These are phyloP conservation scores for Heliconius erato DNA, from an alignment of 2,888 invertebrate genomes.

Conservation along the genomic window DNA sequence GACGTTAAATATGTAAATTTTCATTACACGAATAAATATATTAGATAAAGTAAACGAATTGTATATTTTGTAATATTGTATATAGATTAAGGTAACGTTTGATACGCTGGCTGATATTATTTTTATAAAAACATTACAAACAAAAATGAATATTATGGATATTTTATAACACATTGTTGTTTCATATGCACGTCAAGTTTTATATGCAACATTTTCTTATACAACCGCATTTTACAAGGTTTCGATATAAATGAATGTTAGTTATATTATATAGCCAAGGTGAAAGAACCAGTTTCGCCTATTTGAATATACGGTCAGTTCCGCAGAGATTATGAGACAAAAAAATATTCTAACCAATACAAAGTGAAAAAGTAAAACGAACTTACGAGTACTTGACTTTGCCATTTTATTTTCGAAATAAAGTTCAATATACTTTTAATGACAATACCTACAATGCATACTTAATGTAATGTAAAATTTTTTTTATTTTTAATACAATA, in stretches of 20 bases:
- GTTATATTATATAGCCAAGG: constrained; percentile 19
- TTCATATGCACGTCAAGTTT: background rate
- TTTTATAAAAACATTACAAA: background rate
- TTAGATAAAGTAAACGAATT: too few species aligned
- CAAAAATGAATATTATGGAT: background rate
- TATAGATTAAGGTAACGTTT: too few species aligned
- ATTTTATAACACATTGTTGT: constrained; percentile 1
- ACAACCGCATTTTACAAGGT: constrained; percentile 7
- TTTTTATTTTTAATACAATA: too few species aligned
- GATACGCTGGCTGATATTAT: too few species aligned
- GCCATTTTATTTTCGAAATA: background rate
- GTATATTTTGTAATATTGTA: too few species aligned
- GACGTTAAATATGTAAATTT: too few species aligned
- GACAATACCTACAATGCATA: too few species aligned
- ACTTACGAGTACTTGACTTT: background rate
- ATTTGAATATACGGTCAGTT: constrained; percentile 4
- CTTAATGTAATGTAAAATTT: too few species aligned
- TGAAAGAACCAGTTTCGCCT: constrained; percentile 7
- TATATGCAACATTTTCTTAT: background rate
- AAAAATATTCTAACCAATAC: background rate
- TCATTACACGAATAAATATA: too few species aligned
- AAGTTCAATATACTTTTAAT: background rate
- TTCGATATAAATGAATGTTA: constrained; percentile 12
- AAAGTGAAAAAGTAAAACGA: background rate
- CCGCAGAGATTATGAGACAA: background rate